Percentiles rank a stretch among this genome's conserved stretches.
Evolutionary conservation across 2,797 vertebrate genomes (phyloP).

Genomic region (Agapornis canus): DNA sequence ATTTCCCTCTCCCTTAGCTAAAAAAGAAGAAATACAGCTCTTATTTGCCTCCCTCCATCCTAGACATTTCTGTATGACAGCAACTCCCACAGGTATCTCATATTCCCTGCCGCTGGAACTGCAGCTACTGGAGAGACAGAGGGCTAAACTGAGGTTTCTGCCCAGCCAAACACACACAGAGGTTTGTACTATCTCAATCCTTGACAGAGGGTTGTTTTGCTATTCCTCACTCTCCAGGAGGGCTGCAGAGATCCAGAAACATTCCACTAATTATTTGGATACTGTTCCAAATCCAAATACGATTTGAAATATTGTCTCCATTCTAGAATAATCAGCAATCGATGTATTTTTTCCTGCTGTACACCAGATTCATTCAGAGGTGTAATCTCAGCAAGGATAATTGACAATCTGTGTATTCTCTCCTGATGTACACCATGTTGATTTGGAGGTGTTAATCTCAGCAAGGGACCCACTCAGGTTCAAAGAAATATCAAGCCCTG

Average conservation of each 20-base stretch:
- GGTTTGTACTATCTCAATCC: not conserved
- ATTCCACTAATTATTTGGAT: not conserved
- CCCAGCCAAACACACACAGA: not conserved
- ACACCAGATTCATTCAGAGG: not conserved
- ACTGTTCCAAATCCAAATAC: not conserved
- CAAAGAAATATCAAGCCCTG: not conserved
- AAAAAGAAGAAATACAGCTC: not conserved
- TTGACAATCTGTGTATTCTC: not conserved
- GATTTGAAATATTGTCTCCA: not conserved
- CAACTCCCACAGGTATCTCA: not conserved
- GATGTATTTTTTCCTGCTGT: not conserved
- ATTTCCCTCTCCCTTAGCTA: not conserved
- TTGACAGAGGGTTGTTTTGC: not conserved
- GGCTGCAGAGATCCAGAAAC: not conserved
- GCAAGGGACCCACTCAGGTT: not conserved
- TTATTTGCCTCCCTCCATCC: rapidly evolving
- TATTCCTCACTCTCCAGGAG: not conserved
- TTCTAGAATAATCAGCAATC: not conserved
- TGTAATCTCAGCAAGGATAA: not conserved
- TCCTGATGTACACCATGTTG: not conserved
- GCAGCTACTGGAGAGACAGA: not conserved
- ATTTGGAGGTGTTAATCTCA: not conserved
- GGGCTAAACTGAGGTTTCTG: not conserved
- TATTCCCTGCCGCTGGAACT: not conserved
- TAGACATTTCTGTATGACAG: not conserved